Evolutionary conservation across 2,888 invertebrate species (phyloP).

Genomic region (Drosophila sordidula): DNA sequence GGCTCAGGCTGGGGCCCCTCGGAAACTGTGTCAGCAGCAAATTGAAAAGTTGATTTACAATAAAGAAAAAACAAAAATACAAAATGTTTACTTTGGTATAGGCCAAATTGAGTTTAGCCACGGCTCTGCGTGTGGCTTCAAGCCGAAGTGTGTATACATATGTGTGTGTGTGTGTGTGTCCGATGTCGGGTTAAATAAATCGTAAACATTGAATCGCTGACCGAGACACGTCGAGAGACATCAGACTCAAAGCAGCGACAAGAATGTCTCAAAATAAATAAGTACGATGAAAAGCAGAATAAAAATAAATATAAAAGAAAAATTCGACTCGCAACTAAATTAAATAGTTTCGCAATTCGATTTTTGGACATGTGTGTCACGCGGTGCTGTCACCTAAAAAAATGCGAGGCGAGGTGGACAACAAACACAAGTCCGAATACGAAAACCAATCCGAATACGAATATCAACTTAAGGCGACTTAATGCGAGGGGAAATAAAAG

Average conservation of each 20-base stretch:
- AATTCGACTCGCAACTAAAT: slow-evolving; percentile 59
- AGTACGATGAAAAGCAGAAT: slow-evolving; percentile 25
- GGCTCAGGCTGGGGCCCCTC: slow-evolving; percentile 12
- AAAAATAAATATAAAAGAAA: slow-evolving; percentile 26
- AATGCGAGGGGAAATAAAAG: slow-evolving; percentile 29
- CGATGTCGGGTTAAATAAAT: slow-evolving; percentile 68
- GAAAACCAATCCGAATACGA: slow-evolving; percentile 20
- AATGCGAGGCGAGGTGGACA: slow-evolving; percentile 27
- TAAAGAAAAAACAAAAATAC: slow-evolving; percentile 38
- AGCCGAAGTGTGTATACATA: slow-evolving; percentile 9
- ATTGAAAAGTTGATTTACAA: slow-evolving; percentile 77
- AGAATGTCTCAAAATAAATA: slow-evolving; percentile 66
- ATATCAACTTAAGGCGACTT: slow-evolving; percentile 34
- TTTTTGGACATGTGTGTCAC: slow-evolving; percentile 75
- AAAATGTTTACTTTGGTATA: slow-evolving; percentile 54
- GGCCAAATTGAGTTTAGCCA: slow-evolving; percentile 68
- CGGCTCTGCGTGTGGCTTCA: slow-evolving; percentile 54
- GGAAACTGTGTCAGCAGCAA: slow-evolving; percentile 77
- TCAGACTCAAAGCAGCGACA: slow-evolving; percentile 33
- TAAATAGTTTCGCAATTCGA: slow-evolving; percentile 70
- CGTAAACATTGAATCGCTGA: slow-evolving; percentile 51
- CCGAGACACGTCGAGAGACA: slow-evolving; percentile 42
- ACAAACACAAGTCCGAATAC: slow-evolving; percentile 25
- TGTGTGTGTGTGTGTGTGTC: slow-evolving; percentile 19
- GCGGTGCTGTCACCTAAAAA: slow-evolving; percentile 35